These are phyloP conservation scores for Caiman crocodilus DNA, from an alignment of 2,797 vertebrate genomes.

Conservation along the genomic window DNA sequence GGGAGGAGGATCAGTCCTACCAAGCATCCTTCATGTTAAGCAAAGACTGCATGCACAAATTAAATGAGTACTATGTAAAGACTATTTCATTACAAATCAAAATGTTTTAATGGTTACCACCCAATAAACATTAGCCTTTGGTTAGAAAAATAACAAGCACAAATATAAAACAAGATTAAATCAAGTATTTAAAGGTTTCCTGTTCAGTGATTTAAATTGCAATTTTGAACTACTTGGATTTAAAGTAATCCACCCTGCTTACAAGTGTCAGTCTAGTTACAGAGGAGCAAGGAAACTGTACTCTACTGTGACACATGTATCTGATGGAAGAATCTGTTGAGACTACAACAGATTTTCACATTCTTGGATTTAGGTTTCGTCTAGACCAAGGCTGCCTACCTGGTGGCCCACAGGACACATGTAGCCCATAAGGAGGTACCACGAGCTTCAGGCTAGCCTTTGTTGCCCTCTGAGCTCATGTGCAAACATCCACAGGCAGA, in stretches of 20 bases:
- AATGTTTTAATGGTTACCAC: slow-evolving; percentile 30
- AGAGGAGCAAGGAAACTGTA: slow-evolving; percentile 50
- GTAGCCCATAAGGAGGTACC: too few relatives aligned
- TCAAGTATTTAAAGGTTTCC: slow-evolving; percentile 51
- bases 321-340: not conserved
- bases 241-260: slow-evolving; percentile 47
- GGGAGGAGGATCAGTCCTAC: not conserved
- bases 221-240: not conserved
- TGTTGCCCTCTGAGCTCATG: too few relatives aligned
- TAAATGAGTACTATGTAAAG: not conserved
- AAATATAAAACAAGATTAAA: slow-evolving; percentile 32
- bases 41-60: not conserved
- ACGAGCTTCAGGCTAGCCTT: too few relatives aligned
- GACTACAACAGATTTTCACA: not conserved
- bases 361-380: not conserved
- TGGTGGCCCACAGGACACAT: too few relatives aligned
- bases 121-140: slow-evolving; percentile 21
- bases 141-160: slow-evolving; percentile 1
- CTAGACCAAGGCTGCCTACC: too few relatives aligned
- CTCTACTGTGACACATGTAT: slow-evolving; percentile 15
- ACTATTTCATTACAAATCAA: not conserved
- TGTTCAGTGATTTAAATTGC: slow-evolving; percentile 37
- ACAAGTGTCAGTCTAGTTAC: slow-evolving; percentile 51
- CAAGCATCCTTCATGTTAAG: not conserved
- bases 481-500: not conserved